Evolutionary conservation across 2,888 invertebrate genomes (phyloP).

Genomic region (Hemithea aestivaria): DNA sequence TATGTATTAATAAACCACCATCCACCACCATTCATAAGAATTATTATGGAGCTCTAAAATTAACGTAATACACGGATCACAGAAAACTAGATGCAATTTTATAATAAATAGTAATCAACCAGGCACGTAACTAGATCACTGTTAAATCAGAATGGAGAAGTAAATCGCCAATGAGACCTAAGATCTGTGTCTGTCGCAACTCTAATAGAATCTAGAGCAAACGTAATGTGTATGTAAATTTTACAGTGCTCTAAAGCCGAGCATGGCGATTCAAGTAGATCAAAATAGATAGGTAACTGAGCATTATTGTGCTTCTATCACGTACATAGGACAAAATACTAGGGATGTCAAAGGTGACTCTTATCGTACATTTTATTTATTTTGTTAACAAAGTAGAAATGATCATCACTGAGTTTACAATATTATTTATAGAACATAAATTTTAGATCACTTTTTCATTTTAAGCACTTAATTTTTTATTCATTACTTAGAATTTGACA

Average conservation of each 20-base stretch:
- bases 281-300: conserved; percentile 41
- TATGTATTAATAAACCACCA: no score
- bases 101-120: conserved; percentile 8
- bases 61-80: no score
- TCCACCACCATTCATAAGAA: no score
- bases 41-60: no score
- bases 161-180: conserved; percentile 51
- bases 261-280: conserved; percentile 47
- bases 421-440: no score
- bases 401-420: no score
- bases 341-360: not conserved
- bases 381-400: no score
- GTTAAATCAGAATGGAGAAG: conserved; percentile 48
- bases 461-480: no score
- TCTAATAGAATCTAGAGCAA: conserved; percentile 56
- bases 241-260: conserved; percentile 45
- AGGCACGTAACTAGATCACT: conserved; percentile 25
- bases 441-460: no score
- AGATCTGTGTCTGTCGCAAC: conserved; percentile 47
- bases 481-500: no score
- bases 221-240: conserved; percentile 63
- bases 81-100: not conserved
- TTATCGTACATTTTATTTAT: no score
- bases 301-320: conserved; percentile 27
- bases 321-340: conserved; percentile 26